Conservation (phyloP, 37 sponge, comb jelly and placozoan species). For the Halichondria panicea region DNA sequence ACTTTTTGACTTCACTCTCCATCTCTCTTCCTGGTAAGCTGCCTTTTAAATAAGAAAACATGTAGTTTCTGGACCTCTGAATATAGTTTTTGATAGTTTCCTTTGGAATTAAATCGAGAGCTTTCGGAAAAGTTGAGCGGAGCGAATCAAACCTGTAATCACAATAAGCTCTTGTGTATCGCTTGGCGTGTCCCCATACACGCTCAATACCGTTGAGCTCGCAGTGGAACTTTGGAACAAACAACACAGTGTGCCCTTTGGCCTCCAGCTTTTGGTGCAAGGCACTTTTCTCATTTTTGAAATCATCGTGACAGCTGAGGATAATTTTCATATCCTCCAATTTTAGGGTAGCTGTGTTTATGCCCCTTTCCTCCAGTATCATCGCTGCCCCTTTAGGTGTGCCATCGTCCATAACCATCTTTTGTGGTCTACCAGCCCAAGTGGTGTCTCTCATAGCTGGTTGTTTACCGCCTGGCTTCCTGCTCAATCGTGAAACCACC, state of each 20-base stretch:
- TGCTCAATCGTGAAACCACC: background rate
- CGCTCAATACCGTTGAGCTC: conserved; percentile 25
- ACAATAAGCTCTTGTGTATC: conserved; percentile 26
- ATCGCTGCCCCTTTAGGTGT: background rate
- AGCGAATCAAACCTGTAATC: conserved; percentile 13
- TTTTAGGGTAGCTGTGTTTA: conserved; percentile 5
- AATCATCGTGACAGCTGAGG: conserved; percentile 15
- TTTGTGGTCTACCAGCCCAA: too few species aligned
- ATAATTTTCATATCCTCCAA: conserved; percentile 9
- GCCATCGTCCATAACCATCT: background rate
- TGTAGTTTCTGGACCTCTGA: conserved; percentile 13
- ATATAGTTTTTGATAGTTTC: conserved; percentile 31
- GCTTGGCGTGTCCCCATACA: conserved; percentile 20
- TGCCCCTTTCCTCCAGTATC: too few species aligned
- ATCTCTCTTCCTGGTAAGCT: conserved; percentile 13
- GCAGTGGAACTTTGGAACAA: conserved; percentile 39
- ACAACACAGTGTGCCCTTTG: conserved; percentile 4
- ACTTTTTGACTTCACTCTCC: conserved; percentile 1
- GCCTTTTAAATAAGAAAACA: conserved; percentile 39
- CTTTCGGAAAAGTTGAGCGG: conserved; percentile 4
- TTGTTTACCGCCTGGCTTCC: too few species aligned
- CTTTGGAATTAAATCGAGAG: conserved; percentile 5
- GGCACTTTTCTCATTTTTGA: conserved; percentile 2
- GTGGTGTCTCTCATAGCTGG: too few species aligned
- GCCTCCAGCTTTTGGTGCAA: background rate